A percentile compares a stretch with the other conserved stretches of the same genome.
Evolutionary conservation across 2,113 vertebrate species (phyloP).

Genomic region (Ammodramus savannarum): DNA sequence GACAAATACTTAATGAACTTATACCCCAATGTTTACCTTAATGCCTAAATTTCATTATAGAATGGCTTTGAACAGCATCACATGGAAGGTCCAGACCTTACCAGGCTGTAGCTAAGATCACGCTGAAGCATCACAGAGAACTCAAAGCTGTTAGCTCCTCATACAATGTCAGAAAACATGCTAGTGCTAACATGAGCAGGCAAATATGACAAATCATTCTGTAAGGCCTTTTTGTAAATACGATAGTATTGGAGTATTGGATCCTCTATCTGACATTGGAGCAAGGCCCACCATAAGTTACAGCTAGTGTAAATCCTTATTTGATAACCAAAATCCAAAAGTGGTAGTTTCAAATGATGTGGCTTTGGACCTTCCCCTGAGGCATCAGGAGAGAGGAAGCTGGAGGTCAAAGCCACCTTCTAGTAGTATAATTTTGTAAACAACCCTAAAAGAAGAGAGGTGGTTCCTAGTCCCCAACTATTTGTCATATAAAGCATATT

Average conservation of each 20-base stretch:
- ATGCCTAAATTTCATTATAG: not conserved
- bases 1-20: slow-evolving; percentile 28
- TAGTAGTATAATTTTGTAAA: not conserved
- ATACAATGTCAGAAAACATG: not conserved
- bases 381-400: not conserved
- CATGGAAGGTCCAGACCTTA: not conserved
- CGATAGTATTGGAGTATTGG: not conserved
- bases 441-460: not conserved
- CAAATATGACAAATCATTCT: not conserved
- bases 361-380: not conserved
- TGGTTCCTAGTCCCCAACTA: not conserved
- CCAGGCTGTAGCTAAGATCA: not conserved
- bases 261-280: not conserved
- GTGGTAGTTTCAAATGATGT: not conserved
- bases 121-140: not conserved
- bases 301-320: not conserved
- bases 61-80: not conserved
- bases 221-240: not conserved
- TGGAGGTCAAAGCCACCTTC: not conserved
- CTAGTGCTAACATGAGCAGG: rapidly evolving
- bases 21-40: not conserved
- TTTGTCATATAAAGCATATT: not conserved
- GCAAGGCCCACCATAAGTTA: not conserved
- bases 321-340: not conserved
- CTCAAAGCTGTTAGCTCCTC: not conserved